Percentiles rank a stretch among this genome's conserved stretches.
Evolutionary conservation across 1,140 invertebrate species (phyloP).

Genomic region (Heliconius hermathena): DNA sequence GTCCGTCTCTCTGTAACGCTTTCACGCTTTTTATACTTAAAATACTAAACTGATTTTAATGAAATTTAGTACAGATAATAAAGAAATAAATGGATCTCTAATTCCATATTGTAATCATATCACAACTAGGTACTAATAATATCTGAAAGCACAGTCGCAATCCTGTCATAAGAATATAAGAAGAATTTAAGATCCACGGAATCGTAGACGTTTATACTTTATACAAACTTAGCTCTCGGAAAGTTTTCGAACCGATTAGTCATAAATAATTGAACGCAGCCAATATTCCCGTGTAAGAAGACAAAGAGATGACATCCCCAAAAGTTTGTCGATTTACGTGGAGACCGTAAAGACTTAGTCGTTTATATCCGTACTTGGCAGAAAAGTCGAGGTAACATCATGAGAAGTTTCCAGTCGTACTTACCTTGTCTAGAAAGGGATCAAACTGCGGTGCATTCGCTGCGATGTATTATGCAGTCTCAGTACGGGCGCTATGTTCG

Average conservation of each 20-base stretch:
- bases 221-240: slow-evolving; percentile 58
- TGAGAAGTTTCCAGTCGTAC: slow-evolving; percentile 77
- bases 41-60: no score
- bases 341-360: slow-evolving; percentile 72
- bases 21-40: no score
- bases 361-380: slow-evolving; percentile 69
- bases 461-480: slow-evolving; percentile 79
- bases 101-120: neutral
- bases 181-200: slow-evolving; percentile 33
- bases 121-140: neutral
- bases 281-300: slow-evolving; percentile 70
- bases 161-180: slow-evolving; percentile 23
- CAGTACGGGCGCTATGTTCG: slow-evolving; percentile 49
- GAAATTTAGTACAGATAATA: no score
- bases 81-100: no score
- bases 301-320: slow-evolving; percentile 75
- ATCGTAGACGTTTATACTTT: slow-evolving; percentile 45
- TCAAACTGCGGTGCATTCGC: slow-evolving; percentile 79
- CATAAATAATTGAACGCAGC: slow-evolving; percentile 75
- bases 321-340: slow-evolving; percentile 78
- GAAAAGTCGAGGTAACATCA: slow-evolving; percentile 76
- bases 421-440: slow-evolving; percentile 79
- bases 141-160: neutral
- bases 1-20: no score
- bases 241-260: slow-evolving; percentile 69